Conservation (phyloP, 64 coral and sea anemone genomes). For the Acropora tenuis region DNA sequence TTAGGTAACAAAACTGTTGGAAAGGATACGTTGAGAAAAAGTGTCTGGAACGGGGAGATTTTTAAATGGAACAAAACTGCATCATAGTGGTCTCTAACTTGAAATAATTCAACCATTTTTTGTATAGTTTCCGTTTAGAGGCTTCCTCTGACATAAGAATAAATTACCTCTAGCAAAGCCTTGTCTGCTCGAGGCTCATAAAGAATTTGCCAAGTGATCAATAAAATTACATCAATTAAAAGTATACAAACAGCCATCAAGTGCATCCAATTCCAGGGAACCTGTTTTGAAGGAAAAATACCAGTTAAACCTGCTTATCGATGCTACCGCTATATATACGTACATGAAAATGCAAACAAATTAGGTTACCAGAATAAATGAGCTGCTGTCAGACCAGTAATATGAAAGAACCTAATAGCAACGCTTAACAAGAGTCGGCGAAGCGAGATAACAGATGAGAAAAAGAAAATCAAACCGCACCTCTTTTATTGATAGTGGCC, state of each 20-base stretch:
- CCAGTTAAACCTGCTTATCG: background rate
- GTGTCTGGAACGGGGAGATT: too few species aligned
- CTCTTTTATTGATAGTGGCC: constrained; percentile 12
- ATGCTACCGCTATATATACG: background rate
- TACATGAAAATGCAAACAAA: too few species aligned
- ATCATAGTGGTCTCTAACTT: too few species aligned
- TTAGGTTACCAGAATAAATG: too few species aligned
- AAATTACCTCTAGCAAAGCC: constrained; percentile 8
- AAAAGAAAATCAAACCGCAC: background rate
- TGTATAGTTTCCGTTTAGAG: too few species aligned
- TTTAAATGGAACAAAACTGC: too few species aligned
- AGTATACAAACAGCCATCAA: background rate
- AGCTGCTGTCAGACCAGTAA: background rate
- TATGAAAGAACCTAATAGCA: background rate
- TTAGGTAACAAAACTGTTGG: too few species aligned
- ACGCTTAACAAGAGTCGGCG: too few species aligned
- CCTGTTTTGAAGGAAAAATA: background rate
- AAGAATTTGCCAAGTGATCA: constrained; percentile 30
- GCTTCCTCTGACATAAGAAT: too few species aligned
- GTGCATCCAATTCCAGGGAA: constrained; percentile 41
- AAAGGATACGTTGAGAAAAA: too few species aligned
- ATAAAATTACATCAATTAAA: constrained; percentile 21
- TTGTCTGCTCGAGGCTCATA: constrained; percentile 20
- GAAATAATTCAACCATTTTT: too few species aligned
- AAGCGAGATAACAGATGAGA: background rate